Base-by-base conservation (phyloP, 2,113 vertebrate genomes). In the Toxotes jaculatrix region DNA sequence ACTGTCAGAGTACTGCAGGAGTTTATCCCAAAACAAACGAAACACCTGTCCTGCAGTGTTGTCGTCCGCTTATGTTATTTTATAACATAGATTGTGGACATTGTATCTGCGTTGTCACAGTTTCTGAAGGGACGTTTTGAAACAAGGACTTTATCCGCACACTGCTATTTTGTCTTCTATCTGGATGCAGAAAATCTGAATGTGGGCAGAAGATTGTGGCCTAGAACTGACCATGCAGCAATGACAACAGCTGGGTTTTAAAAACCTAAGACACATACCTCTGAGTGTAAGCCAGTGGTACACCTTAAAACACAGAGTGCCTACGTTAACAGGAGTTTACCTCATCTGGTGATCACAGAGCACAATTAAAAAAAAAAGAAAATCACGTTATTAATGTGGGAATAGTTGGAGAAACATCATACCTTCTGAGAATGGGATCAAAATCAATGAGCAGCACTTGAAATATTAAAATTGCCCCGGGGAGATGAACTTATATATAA, bases 1-100 rank as follows among this genome's bases (percentile, higher is more conserved):
- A 23, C 76, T 65, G 80, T 61, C 61, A 71, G 16, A 79, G 21
- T 45, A 79, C 79, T 19, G 19, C 73, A 49, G 66, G 83, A 74
- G 47, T 79, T 87, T 68, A 57, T 38, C 67, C 71, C n/a, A 80
- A 71, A 64, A 45, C 66, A 71, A 67, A 27, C 10, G 45, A 45
- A 77, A 77, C 87, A 81, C 77, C 70, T 31, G 0, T 71, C 74
- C 82, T 53, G 64, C 51, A 55, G 69, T 17, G 72, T 1, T 40
- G 57, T 49, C 67, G 38, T 38, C 70, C 13, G 75, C 79, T 49
- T 17, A 43, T 59, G 77, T 69, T 17, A 16, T 64, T 76, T 57
- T 34, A 61, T 68, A 70, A 62, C 74, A 63, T 16, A 19, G 59
- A 47, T 42, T 63, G 11, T 62, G 17, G 32, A 38, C 43, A 40